A percentile compares a stretch with the other conserved stretches of the same genome.
Evolutionary conservation across 2,888 invertebrate genomes (phyloP).

Genomic region (Julus scandinavius): DNA sequence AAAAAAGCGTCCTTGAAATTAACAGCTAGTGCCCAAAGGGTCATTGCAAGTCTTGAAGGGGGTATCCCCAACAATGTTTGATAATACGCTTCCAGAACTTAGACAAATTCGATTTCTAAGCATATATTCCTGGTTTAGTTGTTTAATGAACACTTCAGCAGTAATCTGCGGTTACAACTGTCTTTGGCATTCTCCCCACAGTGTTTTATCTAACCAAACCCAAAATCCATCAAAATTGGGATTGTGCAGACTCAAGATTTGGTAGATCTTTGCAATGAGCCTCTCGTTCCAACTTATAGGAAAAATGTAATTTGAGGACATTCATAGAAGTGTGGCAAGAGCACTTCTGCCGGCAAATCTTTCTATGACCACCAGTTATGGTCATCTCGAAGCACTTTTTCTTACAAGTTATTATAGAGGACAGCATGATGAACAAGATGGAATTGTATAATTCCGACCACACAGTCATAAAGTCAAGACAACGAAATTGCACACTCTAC

Average conservation of each 20-base stretch:
- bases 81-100: neutral
- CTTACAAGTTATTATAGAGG: conserved; percentile 39
- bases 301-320: neutral
- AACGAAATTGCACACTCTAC: conserved; percentile 48
- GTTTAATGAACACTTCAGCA: too few species aligned
- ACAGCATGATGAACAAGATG: conserved; percentile 45
- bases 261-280: neutral
- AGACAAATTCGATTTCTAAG: neutral
- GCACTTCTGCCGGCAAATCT: neutral
- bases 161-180: too few species aligned
- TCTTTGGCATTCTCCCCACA: too few species aligned
- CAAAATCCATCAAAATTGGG: too few species aligned
- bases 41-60: neutral
- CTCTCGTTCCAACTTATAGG: neutral
- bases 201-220: too few species aligned
- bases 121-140: too few species aligned
- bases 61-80: neutral
- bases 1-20: conserved; percentile 1
- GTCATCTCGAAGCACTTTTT: conserved; percentile 42
- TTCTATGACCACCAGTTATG: conserved; percentile 5
- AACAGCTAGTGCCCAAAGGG: neutral
- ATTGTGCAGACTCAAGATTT: neutral
- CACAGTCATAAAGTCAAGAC: conserved; percentile 50
- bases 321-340: neutral
- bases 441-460: conserved; percentile 47